Base-by-base conservation (phyloP, 2,113 vertebrate species). In the Colinus virginianus region DNA sequence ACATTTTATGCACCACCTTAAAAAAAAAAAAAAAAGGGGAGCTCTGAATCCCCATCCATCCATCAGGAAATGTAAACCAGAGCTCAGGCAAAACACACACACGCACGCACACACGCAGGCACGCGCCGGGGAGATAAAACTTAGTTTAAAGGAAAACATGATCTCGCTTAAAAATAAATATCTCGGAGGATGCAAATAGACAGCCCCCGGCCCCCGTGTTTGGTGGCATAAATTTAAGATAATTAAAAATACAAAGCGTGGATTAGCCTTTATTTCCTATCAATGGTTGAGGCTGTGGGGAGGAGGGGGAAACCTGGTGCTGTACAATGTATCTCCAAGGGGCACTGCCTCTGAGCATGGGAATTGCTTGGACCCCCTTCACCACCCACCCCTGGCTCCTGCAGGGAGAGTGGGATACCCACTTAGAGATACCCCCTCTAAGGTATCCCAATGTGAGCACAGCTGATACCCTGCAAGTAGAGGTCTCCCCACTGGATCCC, bases 1-100 rank as follows among this genome's bases (percentile, higher is more conserved):
- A 97, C 90, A 74, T 97, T 97, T 97, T 96, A 96, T 97, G 97
- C 95, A 95, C 96, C 90, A 96, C 94, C 92, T 96, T 96, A 90
- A 88, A 76, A 86, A 93, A 71, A 55, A 21, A 46, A 46, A 46
- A 19, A 46, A 51, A 51, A 13, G 13, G 43, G 16, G 82, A 93
- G 81, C 78, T 96, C 88, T 84, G 94, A 94, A 89, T 96, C 93
- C 82, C 55, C 85, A 90, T 95, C 95, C 95, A 97, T 97, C 95
- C 90, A 94, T 97, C 95, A 94, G 96, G 92, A 97, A 95, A 95
- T 84, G 93, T 94, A 96, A 96, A 94, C 62, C 77, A 48, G 75
- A 88, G 76, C 84, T 86, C 90, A 82, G 84, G 88, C 95, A 88
- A 90, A 93, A 84, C 40, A 78, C 90, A 68, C 26, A n/a, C 25